A percentile compares a stretch with the other conserved stretches of the same genome.
Conservation (phyloP, 2,888 invertebrate genomes). For the Cheilosia soror region DNA sequence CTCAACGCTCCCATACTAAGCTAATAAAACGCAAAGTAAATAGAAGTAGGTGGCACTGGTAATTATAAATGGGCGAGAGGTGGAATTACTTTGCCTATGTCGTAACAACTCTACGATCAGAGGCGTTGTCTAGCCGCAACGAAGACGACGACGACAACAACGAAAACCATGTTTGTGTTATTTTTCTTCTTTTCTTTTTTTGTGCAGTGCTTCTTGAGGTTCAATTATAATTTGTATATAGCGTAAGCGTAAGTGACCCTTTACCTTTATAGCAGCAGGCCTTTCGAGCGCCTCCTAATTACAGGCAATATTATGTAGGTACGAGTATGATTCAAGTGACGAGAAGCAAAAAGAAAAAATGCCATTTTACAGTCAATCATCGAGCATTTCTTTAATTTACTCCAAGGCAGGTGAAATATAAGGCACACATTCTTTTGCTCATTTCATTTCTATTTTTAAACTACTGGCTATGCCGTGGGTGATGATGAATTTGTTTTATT, state of each 20-base stretch:
- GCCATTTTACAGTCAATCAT: constrained; percentile 22
- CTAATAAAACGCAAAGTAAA: constrained; percentile 61
- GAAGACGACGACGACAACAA: constrained; percentile 3
- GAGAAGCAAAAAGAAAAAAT: constrained; percentile 1
- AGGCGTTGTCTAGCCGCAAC: constrained; percentile 71
- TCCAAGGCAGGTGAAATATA: constrained; percentile 68
- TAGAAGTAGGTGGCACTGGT: constrained; percentile 72
- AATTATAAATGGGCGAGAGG: constrained; percentile 69
- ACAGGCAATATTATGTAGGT: constrained; percentile 26
- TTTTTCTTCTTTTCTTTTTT: constrained; percentile 21
- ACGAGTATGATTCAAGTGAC: neutral
- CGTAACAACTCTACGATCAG: constrained; percentile 60
- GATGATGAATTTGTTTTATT: constrained; percentile 56
- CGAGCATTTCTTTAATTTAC: constrained; percentile 45
- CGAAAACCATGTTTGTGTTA: constrained; percentile 60
- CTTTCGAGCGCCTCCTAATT: constrained; percentile 23
- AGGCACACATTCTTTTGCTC: constrained; percentile 49
- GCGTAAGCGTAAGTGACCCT: constrained; percentile 65
- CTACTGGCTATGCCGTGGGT: constrained; percentile 42
- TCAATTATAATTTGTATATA: constrained; percentile 45
- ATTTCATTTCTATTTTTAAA: constrained; percentile 71
- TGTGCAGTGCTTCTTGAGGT: constrained; percentile 51
- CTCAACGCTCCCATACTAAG: constrained; percentile 17
- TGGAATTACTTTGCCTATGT: constrained; percentile 73
- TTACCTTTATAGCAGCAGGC: constrained; percentile 50